phyloP scores from a whole-genome alignment of 2,888 invertebrate species.

The Mythimna ferrago region DNA sequence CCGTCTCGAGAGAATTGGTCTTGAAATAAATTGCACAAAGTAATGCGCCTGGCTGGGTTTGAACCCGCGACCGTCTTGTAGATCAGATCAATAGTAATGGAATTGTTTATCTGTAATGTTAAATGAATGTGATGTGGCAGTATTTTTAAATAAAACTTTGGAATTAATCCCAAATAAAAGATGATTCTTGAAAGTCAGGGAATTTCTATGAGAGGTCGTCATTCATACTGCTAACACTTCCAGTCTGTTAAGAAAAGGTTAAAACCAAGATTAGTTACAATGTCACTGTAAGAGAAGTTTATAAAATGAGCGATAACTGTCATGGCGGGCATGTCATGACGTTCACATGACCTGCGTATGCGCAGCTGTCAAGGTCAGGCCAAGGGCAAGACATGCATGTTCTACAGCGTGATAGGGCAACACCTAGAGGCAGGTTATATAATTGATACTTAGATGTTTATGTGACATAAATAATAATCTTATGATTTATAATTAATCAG shows the following conservation, averaged over 20 bases:
- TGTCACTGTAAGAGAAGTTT: slow-evolving; percentile 41
- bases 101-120: no score
- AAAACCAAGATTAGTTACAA: slow-evolving; percentile 37
- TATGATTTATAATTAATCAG: neutral
- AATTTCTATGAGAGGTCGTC: neutral
- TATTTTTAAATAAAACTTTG: no score
- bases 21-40: no score
- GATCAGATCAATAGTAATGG: no score
- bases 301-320: slow-evolving; percentile 52
- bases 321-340: slow-evolving; percentile 61
- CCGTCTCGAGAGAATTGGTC: no score
- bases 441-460: slow-evolving; percentile 38
- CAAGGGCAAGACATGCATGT: slow-evolving; percentile 72
- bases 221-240: neutral
- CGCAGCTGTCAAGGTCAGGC: slow-evolving; percentile 75
- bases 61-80: no score
- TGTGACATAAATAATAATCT: slow-evolving; percentile 20
- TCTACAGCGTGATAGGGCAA: slow-evolving; percentile 51
- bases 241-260: slow-evolving; percentile 18
- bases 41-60: no score
- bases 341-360: slow-evolving; percentile 61
- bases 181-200: no score
- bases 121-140: no score
- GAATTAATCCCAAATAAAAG: no score
- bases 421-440: slow-evolving; percentile 47